Base-by-base conservation (phyloP, 2,797 vertebrate species). In the Nyctibius grandis region DNA sequence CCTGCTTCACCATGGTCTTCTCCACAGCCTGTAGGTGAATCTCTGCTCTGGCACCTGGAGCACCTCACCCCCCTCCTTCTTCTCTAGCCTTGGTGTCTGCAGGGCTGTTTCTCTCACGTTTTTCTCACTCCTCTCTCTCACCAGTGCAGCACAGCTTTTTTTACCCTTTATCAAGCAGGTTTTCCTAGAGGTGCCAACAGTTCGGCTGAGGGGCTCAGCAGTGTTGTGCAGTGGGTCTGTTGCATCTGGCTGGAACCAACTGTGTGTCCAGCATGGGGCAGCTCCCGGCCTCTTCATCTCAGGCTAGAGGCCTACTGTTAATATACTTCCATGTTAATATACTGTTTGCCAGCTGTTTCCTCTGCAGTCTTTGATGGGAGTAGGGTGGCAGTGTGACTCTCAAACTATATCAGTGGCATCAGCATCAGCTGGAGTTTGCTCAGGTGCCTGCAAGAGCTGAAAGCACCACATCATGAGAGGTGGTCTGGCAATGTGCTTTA, bases 201-300 rank as follows among this genome's bases (percentile, higher is more conserved):
- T 33, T 44, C 44, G 21, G 17, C 26, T 59, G 38, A 8, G 3
- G 17, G 31, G 9, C 25, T 47, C 23, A 40, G 20, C 45, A 3
- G 4, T 34, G 14, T 12, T 23, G 25, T 53, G 45, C 0, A 0
- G 8, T 53, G 20, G 13, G 20, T 34, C 1, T 1, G 1, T 5
- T n/a, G 53, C 15, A 60, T 2, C 29, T 4, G 7, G 4, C 14
- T 82, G 40, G 61, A 75, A 18, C 11, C 0, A 1, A 3, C 29
- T 25, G 6, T 25, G 6, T 29, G 10, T 45, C 7, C 1, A 1
- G 12, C 21, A 54, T 1, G 1, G 10, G 12, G 22, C 6, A 63
- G 9, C 4, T 26, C 28, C 15, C 0, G 1, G 15, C 21, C 12
- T 4, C 22, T 48, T 59, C 2, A n/a, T 60, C n/a, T 68, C 45